phyloP scores from a whole-genome alignment of 2,797 vertebrate genomes.

The Myiotriccus ornatus region DNA sequence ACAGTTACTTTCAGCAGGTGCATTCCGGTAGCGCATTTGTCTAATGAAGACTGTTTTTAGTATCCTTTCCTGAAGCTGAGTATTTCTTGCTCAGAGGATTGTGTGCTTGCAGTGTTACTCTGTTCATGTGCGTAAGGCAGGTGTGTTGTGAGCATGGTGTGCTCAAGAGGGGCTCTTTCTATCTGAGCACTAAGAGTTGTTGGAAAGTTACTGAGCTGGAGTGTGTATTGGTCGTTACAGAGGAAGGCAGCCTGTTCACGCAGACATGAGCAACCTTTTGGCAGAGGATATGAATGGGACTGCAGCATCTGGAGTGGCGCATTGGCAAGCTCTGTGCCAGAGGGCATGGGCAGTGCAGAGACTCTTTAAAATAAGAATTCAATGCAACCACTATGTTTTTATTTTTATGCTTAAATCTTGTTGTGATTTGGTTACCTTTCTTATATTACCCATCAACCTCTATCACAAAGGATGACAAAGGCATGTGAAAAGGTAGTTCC shows the following conservation, averaged over 20 bases:
- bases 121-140: neutral
- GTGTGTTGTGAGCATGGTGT: neutral
- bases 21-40: neutral
- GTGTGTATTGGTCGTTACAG: fast-evolving
- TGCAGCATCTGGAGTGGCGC: neutral
- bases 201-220: neutral
- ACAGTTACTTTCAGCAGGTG: fast-evolving
- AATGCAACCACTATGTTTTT: neutral
- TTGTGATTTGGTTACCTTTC: neutral
- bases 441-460: neutral
- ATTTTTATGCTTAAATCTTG: neutral
- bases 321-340: neutral
- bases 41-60: neutral
- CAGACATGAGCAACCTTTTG: neutral
- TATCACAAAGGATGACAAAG: neutral
- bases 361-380: neutral
- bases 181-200: fast-evolving
- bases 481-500: neutral
- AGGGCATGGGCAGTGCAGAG: neutral
- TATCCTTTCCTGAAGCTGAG: neutral
- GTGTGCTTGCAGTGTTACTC: neutral
- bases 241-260: neutral
- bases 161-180: neutral
- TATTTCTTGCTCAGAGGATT: neutral
- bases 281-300: neutral